Conservation (phyloP, 1,140 invertebrate species). For the Orussus abietinus region DNA sequence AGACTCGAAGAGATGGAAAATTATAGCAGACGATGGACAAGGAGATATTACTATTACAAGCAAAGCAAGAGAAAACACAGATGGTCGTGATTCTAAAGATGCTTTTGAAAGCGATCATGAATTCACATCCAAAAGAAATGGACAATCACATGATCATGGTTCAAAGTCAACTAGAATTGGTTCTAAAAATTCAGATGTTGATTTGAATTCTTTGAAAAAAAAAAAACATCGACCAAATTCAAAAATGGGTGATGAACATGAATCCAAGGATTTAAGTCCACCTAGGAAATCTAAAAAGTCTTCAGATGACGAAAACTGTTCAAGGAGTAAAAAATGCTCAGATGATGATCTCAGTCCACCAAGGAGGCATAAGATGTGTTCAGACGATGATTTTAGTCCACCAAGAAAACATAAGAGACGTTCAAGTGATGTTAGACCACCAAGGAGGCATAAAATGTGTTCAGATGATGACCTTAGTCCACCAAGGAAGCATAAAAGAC, state of each 20-base stretch:
- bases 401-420: slow-evolving; percentile 29
- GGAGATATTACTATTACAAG: slow-evolving; percentile 33
- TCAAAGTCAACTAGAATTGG: too few relatives aligned
- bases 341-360: slow-evolving; percentile 44
- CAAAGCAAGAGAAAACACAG: slow-evolving; percentile 22
- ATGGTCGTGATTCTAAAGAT: too few relatives aligned
- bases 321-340: slow-evolving; percentile 6
- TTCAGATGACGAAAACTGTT: slow-evolving; percentile 16
- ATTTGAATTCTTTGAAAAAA: too few relatives aligned
- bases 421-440: slow-evolving; percentile 31
- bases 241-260: too few relatives aligned
- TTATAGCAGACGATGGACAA: slow-evolving; percentile 53
- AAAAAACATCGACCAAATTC: too few relatives aligned
- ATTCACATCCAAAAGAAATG: too few relatives aligned
- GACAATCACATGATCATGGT: too few relatives aligned
- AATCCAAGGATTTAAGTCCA: slow-evolving; percentile 28
- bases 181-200: too few relatives aligned
- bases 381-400: slow-evolving; percentile 31
- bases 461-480: slow-evolving; percentile 29
- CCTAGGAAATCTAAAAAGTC: slow-evolving; percentile 21
- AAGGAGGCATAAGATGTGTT: slow-evolving; percentile 25
- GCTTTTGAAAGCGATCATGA: too few relatives aligned
- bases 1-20: slow-evolving; percentile 73
- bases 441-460: slow-evolving; percentile 23
- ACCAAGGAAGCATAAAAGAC: slow-evolving; percentile 27